Conservation (phyloP, 2,113 vertebrate genomes). For the Macrotus californicus region DNA sequence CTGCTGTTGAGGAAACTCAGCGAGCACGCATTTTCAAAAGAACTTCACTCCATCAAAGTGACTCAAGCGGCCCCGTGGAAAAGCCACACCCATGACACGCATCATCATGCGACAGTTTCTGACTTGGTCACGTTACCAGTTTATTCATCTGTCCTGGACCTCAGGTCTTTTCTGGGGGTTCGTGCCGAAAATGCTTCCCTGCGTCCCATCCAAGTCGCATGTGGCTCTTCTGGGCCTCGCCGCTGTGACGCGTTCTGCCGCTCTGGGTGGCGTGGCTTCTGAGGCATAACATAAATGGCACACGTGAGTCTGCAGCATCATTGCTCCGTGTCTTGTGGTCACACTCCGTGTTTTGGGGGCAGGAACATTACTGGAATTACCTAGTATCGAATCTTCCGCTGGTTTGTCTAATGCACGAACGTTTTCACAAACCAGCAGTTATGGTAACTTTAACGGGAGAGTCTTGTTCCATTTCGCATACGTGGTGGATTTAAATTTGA, state of each 20-base stretch:
- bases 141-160: not conserved
- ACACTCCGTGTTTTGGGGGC: not conserved
- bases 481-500: slow-evolving; percentile 57
- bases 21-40: not conserved
- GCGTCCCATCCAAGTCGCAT: fast-evolving
- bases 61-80: fast-evolving
- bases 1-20: not conserved
- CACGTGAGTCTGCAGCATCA: not conserved
- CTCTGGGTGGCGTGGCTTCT: not conserved
- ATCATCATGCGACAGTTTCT: not conserved
- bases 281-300: not conserved
- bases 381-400: slow-evolving; percentile 10
- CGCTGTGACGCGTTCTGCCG: not conserved
- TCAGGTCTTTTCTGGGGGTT: not conserved
- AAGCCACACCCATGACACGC: not conserved
- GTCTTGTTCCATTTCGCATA: slow-evolving; percentile 50
- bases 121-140: fast-evolving
- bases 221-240: not conserved
- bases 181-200: too few relatives aligned
- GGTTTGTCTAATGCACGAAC: not conserved
- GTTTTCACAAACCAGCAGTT: slow-evolving; percentile 49
- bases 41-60: not conserved
- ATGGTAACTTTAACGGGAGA: slow-evolving; percentile 58
- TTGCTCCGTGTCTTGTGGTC: not conserved
- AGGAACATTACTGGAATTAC: not conserved